A percentile compares a stretch with the other conserved stretches of the same genome.
Evolutionary conservation across 2,113 vertebrate genomes (phyloP).

Genomic region (Pollachius pollachius): DNA sequence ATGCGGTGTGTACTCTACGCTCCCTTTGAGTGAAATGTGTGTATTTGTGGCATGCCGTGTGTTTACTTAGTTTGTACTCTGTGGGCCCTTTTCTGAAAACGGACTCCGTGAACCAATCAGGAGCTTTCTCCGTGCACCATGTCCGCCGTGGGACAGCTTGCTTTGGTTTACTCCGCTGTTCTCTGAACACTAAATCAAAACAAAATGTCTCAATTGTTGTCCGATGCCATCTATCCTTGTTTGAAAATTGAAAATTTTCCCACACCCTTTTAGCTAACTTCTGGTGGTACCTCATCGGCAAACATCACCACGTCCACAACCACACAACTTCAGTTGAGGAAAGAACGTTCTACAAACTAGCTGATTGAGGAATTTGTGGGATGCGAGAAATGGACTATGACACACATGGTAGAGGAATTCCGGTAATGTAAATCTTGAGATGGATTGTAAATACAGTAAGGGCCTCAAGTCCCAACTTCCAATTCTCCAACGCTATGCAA

Average conservation of each 20-base stretch:
- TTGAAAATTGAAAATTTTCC: neutral
- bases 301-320: no score
- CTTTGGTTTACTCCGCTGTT: neutral
- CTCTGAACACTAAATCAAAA: neutral
- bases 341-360: neutral
- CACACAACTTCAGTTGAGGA: no score
- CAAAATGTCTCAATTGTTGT: constrained; percentile 1
- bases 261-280: neutral
- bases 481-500: no score
- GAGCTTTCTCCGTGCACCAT: neutral
- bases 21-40: no score
- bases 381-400: neutral
- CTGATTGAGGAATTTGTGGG: neutral
- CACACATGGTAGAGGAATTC: neutral
- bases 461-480: no score
- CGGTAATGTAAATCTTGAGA: neutral
- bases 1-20: neutral
- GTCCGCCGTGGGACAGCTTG: neutral
- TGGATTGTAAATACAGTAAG: no score
- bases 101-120: neutral
- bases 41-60: neutral
- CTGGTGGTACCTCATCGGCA: neutral
- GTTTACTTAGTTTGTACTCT: neutral
- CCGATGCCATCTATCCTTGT: neutral
- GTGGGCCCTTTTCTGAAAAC: neutral